Evolutionary conservation across 1,140 invertebrate genomes (phyloP), one percentile per base, ranked within the genome.

Genomic region (Catajapyx aquilonaris): DNA sequence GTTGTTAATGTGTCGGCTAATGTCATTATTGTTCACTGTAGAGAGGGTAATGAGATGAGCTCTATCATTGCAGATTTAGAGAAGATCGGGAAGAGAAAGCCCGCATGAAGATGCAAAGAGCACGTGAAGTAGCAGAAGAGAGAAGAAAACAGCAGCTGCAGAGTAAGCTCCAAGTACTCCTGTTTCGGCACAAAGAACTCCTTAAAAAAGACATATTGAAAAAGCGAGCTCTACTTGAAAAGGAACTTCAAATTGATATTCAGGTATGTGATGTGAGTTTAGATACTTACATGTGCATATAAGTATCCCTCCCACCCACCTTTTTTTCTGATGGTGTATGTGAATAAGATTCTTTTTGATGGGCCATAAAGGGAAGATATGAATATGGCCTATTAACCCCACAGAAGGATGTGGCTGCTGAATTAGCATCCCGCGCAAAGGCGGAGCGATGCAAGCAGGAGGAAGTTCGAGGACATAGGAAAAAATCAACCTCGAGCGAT

Each of bases 151-250:
- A 53, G 41, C 66, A 60, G 48, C 60, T 52, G 35, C 60, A 59
- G 49, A 66, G 31, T 13, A 68, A 69, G 46, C 61, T 73, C 40
- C 68, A 71, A 44, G 68, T 72, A 47, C 56, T 69, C 30, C 57
- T 88, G 15, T 77, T 74, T 52, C 69, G 78, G 44, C 85, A 94
- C 42, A 93, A 90, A 51, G 87, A 93, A 53, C 57, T 79, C 42
- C 65, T 95, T 15, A 93, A 93, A 55, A 90, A 88, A 50, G 87
- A 91, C 47, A 93, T 94, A 39, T 66, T 88, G 23, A 83, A 85
- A 46, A 91, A 91, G 53, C 61, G 87, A 45, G 78, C 77, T 3
- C 55, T 88, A 2, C 66, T 93, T 31, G 87, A 95, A 55, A 87
- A 88, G 47, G 84, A 88, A 55, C 62, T 93, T 32, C 79, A 86